phyloP scores from a whole-genome alignment of 2,113 vertebrate genomes.

The Hippocampus zosterae region DNA sequence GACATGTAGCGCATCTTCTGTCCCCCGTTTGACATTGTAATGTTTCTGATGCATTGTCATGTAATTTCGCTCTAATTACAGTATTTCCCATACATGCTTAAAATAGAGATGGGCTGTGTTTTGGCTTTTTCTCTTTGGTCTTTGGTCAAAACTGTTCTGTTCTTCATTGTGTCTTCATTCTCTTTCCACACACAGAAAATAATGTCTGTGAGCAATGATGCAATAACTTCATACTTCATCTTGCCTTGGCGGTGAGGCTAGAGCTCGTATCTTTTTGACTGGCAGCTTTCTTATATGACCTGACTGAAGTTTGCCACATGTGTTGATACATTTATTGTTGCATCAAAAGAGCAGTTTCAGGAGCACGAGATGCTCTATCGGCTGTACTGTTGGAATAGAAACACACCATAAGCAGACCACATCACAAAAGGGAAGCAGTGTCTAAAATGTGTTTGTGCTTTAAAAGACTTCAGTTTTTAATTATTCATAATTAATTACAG shows the following conservation, averaged over 20 bases:
- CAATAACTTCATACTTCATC: too few relatives aligned
- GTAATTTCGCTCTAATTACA: slow-evolving; percentile 50
- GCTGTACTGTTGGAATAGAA: slow-evolving; percentile 40
- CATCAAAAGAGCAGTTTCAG: slow-evolving; percentile 22
- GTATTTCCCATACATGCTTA: slow-evolving; percentile 39
- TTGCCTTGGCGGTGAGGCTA: not conserved
- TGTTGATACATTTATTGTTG: slow-evolving; percentile 29
- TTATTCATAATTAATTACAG: slow-evolving; percentile 69
- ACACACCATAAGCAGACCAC: slow-evolving; percentile 3
- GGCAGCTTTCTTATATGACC: slow-evolving; percentile 18
- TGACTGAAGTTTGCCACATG: slow-evolving; percentile 13
- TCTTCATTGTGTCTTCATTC: not conserved
- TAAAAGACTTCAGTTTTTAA: slow-evolving; percentile 60
- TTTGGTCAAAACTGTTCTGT: not conserved
- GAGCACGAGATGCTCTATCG: slow-evolving; percentile 6
- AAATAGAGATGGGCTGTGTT: slow-evolving; percentile 6
- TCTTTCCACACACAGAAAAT: too few relatives aligned
- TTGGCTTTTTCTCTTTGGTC: slow-evolving; percentile 8
- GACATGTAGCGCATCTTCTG: slow-evolving; percentile 6
- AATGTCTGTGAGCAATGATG: too few relatives aligned
- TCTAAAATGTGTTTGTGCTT: slow-evolving; percentile 60
- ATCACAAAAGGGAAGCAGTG: slow-evolving; percentile 50
- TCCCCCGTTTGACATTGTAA: slow-evolving; percentile 38
- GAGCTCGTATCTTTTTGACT: not conserved
- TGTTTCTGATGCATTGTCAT: slow-evolving; percentile 45